A percentile compares a stretch with the other conserved stretches of the same genome.
These are phyloP conservation scores for Crenichthys baileyi DNA, from an alignment of 2,797 vertebrate genomes.

Conservation along the genomic window DNA sequence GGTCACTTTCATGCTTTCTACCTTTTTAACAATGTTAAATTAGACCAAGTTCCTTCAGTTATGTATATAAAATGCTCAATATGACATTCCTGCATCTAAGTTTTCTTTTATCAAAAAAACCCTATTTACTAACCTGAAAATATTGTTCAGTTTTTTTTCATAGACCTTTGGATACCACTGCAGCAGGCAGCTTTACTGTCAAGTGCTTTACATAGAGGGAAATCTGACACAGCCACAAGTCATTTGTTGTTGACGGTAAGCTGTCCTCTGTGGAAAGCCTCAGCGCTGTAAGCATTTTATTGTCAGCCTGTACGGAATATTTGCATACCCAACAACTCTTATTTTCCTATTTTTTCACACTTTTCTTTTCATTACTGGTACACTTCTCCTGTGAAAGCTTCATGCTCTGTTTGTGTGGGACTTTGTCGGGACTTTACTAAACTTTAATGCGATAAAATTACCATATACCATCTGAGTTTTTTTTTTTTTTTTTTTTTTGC, in stretches of 20 bases:
- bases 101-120: not conserved
- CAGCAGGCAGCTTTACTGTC: constrained; percentile 33
- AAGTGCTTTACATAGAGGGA: constrained; percentile 46
- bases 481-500: too few relatives aligned
- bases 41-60: not conserved
- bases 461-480: not conserved
- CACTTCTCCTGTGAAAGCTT: constrained; percentile 34
- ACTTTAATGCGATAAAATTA: not conserved
- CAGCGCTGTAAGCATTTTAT: constrained; percentile 25
- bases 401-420: constrained; percentile 16
- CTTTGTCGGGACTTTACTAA: constrained; percentile 4
- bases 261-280: constrained; percentile 38
- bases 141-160: not conserved
- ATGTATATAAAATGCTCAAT: not conserved
- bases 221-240: constrained; percentile 34
- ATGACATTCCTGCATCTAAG: not conserved
- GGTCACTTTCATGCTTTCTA: not conserved
- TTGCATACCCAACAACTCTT: constrained; percentile 71
- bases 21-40: not conserved
- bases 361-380: constrained; percentile 29
- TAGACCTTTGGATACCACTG: not conserved
- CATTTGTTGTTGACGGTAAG: constrained; percentile 58
- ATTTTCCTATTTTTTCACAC: constrained; percentile 69
- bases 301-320: constrained; percentile 43
- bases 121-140: not conserved